Percentiles rank a stretch among this genome's conserved stretches.
Conservation (phyloP, 2,113 vertebrate species). For the Gallinago paraguaiae region DNA sequence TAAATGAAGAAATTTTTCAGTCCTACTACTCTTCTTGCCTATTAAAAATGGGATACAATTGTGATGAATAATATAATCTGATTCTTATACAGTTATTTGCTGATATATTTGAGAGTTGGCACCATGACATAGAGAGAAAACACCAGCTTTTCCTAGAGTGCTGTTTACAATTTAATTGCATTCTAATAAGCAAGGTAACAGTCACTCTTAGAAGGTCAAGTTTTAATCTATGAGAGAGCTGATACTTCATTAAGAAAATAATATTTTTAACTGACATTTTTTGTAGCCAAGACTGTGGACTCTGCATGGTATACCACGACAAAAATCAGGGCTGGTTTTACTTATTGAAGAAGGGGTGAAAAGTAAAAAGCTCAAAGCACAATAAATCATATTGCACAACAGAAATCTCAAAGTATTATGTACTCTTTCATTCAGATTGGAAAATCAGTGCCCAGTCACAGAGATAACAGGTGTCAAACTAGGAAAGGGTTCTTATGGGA, state of each 20-base stretch:
- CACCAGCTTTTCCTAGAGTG: not conserved
- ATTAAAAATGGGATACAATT: not conserved
- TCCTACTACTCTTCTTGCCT: not conserved
- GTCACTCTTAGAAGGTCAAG: not conserved
- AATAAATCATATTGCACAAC: not conserved
- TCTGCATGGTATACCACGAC: not conserved
- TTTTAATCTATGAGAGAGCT: not conserved
- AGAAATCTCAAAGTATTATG: not conserved
- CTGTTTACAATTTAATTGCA: not conserved
- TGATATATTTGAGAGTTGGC: not conserved
- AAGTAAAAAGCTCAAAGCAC: not conserved
- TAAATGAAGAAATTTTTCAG: not conserved
- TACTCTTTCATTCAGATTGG: not conserved
- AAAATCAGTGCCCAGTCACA: not conserved
- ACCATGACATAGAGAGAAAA: not conserved
- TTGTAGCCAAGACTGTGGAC: not conserved
- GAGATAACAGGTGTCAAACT: not conserved
- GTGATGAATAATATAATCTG: not conserved
- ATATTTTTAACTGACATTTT: not conserved
- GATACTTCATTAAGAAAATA: not conserved
- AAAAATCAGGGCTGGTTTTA: not conserved
- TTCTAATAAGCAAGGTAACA: not conserved
- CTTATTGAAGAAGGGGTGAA: accelerated
- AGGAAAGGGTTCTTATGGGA: not conserved
- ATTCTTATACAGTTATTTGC: not conserved